phyloP scores from a whole-genome alignment of 2,888 invertebrate genomes.

The Rotaria sp. region DNA sequence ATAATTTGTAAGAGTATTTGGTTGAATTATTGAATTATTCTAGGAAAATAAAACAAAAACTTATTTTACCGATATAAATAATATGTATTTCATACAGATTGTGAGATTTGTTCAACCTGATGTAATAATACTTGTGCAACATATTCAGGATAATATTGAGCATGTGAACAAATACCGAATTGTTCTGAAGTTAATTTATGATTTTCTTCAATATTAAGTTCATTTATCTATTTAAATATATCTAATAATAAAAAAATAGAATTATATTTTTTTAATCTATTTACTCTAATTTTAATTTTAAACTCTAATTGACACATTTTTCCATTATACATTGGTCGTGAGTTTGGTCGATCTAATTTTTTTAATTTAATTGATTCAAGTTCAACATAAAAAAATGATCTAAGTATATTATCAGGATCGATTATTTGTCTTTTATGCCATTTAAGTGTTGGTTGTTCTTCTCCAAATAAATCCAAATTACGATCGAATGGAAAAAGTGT shows the following conservation, averaged over 20 bases:
- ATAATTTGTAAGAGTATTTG: background rate
- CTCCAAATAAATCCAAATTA: background rate
- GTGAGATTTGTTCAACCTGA: background rate
- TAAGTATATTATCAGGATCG: background rate
- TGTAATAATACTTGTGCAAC: background rate
- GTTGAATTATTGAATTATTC: background rate
- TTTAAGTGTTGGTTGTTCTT: background rate
- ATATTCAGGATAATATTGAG: background rate
- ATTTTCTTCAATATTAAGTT: background rate
- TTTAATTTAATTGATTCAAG: background rate
- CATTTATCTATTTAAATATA: background rate
- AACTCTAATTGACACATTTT: background rate
- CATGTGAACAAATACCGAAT: background rate
- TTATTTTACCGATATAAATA: background rate
- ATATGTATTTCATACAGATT: background rate
- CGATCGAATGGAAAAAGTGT: background rate
- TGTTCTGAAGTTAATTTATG: background rate
- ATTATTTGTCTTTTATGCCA: background rate
- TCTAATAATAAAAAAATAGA: background rate
- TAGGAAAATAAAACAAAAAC: background rate
- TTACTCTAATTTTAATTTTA: background rate
- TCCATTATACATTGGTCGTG: background rate
- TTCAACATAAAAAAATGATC: background rate
- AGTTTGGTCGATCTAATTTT: background rate
- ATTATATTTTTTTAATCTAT: background rate